Evolutionary conservation across 2,113 vertebrate species (phyloP).

Genomic region (Brevimyrus niger): DNA sequence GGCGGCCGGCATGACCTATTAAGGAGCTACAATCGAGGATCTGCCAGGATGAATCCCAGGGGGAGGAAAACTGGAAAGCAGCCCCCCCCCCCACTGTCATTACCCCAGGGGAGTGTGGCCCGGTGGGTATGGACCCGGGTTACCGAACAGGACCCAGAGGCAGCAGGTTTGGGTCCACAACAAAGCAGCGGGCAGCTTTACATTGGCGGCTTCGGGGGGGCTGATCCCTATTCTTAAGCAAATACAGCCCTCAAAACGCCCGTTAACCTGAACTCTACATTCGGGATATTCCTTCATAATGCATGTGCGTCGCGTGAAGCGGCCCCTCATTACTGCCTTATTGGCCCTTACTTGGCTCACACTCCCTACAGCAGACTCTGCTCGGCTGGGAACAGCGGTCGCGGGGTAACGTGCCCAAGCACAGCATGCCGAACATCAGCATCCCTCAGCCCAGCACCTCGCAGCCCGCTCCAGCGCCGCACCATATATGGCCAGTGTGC

Average conservation of each 20-base stretch:
- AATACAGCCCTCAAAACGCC: neutral
- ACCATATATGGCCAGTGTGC: constrained; percentile 27
- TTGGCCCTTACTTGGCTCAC: constrained; percentile 24
- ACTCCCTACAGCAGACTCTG: neutral
- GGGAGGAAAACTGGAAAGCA: neutral
- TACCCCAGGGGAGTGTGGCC: too few species aligned
- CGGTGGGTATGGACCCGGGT: neutral
- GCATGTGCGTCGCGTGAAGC: neutral
- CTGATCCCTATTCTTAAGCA: neutral
- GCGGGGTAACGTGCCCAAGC: neutral
- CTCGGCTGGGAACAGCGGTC: neutral
- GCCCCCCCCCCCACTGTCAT: neutral
- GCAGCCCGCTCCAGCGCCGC: neutral
- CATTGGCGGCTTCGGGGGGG: neutral
- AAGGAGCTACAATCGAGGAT: neutral
- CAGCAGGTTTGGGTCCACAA: too few species aligned
- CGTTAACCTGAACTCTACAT: neutral
- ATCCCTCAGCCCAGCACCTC: neutral
- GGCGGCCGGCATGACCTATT: neutral
- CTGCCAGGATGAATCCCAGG: neutral
- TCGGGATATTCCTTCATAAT: neutral
- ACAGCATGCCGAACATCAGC: neutral
- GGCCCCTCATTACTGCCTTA: neutral
- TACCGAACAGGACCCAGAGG: too few species aligned
- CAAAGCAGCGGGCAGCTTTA: neutral